phyloP scores from a whole-genome alignment of 2,113 vertebrate species.

The Coturnix japonica region DNA sequence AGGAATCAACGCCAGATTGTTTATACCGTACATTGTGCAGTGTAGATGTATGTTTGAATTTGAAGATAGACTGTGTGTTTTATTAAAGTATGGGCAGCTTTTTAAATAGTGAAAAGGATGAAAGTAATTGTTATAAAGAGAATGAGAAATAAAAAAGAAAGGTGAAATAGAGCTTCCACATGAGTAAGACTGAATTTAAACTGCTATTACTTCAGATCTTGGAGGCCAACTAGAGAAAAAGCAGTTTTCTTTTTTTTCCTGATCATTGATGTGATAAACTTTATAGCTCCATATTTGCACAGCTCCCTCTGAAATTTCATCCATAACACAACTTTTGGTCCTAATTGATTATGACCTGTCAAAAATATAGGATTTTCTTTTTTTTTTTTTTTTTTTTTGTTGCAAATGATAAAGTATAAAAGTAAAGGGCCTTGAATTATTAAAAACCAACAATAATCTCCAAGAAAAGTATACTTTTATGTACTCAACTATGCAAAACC shows the following conservation, averaged over 20 bases:
- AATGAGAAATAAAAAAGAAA: conserved; percentile 5
- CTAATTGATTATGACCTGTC: not conserved
- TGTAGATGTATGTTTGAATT: not conserved
- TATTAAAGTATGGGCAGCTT: not conserved
- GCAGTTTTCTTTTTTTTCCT: not conserved
- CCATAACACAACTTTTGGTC: not conserved
- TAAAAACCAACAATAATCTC: not conserved
- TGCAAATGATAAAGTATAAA: not conserved
- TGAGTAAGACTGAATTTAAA: not conserved
- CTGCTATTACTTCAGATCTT: not conserved
- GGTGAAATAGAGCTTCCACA: not conserved
- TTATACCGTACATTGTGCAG: not conserved
- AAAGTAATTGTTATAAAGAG: not conserved
- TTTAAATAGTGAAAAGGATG: not conserved
- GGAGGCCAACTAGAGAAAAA: not conserved
- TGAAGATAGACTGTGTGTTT: not conserved
- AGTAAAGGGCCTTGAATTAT: not conserved
- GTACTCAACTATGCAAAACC: not conserved
- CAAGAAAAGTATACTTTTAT: not conserved
- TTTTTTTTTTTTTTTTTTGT: not conserved
- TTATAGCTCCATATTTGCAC: not conserved
- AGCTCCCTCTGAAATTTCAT: not conserved
- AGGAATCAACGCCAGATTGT: not conserved
- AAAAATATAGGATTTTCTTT: not conserved
- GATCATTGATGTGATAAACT: not conserved